These are phyloP conservation scores for Lacanobia oleracea DNA, from an alignment of 2,888 invertebrate genomes.

Conservation along the genomic window DNA sequence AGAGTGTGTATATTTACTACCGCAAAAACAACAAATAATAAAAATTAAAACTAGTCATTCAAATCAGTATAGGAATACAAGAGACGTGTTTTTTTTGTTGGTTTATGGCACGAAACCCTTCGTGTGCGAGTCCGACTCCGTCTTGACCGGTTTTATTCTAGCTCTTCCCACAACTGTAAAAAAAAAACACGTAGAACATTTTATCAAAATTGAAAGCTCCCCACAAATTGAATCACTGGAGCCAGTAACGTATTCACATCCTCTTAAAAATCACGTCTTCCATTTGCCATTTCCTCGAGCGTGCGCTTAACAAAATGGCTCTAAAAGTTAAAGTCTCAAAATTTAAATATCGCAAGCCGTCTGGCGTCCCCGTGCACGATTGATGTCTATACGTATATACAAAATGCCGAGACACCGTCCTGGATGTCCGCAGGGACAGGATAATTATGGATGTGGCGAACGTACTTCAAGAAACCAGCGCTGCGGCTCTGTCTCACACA, in stretches of 20 bases:
- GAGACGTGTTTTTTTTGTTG: too few relatives aligned
- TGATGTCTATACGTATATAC: constrained; percentile 69
- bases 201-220: constrained; percentile 6
- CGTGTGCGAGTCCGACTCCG: too few relatives aligned
- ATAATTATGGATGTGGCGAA: constrained; percentile 64
- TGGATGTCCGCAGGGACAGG: constrained; percentile 55
- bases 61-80: too few relatives aligned
- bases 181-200: not conserved
- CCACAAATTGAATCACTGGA: constrained; percentile 34
- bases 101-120: too few relatives aligned
- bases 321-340: constrained; percentile 69
- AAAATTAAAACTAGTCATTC: too few relatives aligned
- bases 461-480: not conserved
- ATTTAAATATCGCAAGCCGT: constrained; percentile 72
- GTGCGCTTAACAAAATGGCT: constrained; percentile 67
- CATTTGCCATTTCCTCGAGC: constrained; percentile 59
- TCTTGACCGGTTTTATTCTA: too few relatives aligned
- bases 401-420: constrained; percentile 75
- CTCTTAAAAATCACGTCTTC: constrained; percentile 58
- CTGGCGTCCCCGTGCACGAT: constrained; percentile 65
- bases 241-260: constrained; percentile 47
- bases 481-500: too few relatives aligned
- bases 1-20: too few relatives aligned
- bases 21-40: too few relatives aligned
- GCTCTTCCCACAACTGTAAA: too few relatives aligned